A percentile compares a stretch with the other conserved stretches of the same genome.
phyloP scores from a whole-genome alignment of 2,888 invertebrate species.

The Hirtodrosophila confusa region DNA sequence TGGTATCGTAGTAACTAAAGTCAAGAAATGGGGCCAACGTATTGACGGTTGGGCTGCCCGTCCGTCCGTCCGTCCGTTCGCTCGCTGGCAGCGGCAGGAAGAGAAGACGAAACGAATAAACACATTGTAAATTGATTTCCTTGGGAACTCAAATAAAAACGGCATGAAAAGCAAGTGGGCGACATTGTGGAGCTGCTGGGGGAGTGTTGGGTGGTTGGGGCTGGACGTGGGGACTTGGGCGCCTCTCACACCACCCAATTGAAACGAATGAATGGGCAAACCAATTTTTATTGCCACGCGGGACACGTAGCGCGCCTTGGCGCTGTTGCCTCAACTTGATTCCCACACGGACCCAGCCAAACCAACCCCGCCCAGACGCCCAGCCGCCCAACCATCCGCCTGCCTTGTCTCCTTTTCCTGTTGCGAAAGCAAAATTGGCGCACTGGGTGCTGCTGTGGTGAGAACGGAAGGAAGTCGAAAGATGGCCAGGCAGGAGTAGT shows the following conservation, averaged over 20 bases:
- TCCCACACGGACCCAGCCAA: slow-evolving; percentile 54
- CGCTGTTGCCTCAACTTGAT: slow-evolving; percentile 69
- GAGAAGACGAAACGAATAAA: slow-evolving; percentile 77
- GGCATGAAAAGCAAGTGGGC: slow-evolving; percentile 79
- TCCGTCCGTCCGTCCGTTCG: too few relatives aligned
- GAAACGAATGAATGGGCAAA: slow-evolving; percentile 80
- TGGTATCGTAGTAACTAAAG: slow-evolving; percentile 68
- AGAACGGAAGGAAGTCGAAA: slow-evolving; percentile 69
- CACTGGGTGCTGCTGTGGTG: slow-evolving; percentile 58
- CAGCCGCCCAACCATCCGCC: not conserved
- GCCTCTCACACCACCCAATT: slow-evolving; percentile 48
- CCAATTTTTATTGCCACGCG: slow-evolving; percentile 80
- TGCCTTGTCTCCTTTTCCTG: slow-evolving; percentile 47
- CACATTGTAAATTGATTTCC: slow-evolving; percentile 80
- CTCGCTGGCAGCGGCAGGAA: slow-evolving; percentile 27
- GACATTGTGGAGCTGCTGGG: slow-evolving; percentile 47
- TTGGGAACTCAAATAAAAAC: slow-evolving; percentile 81
- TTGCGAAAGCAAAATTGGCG: slow-evolving; percentile 71
- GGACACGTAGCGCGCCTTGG: slow-evolving; percentile 71
- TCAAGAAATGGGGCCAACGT: slow-evolving; percentile 48
- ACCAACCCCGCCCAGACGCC: slow-evolving; percentile 1
- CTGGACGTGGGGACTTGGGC: slow-evolving; percentile 9
- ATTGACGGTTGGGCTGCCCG: slow-evolving; percentile 32
- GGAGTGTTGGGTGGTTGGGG: slow-evolving; percentile 4
- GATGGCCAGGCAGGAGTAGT: slow-evolving; percentile 18